Evolutionary conservation across 92 coral and sea anemone genomes (phyloP), one percentile per base, ranked within the genome.

Genomic region (Heliopora coerulea): DNA sequence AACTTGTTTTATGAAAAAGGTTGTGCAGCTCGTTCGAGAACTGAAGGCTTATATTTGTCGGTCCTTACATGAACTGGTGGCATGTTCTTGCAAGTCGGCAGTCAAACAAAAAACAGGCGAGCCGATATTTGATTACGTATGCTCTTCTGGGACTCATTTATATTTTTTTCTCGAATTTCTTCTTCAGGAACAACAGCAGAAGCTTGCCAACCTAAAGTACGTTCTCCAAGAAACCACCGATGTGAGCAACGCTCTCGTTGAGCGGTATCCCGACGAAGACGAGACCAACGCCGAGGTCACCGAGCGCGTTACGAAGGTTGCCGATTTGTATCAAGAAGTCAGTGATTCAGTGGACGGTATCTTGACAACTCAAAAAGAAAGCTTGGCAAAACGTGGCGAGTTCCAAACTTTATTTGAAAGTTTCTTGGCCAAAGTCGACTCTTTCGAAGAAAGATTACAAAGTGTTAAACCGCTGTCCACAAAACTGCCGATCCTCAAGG

Each of bases 341-440:
- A 54, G 54, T 44, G 63, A 52, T 34, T 25, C 54, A 10, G 28
- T 70, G 9, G 77, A 50, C 44, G 77, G 63, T 14, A 63, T 25
- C 3, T 10, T 70, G 50, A 54, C n/a, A 12, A 23, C 62, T 0
- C 46, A 50, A 39, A 70, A 70, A 54, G 77, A 70, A 20, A 70
- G 57, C 28, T 34, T 70, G 58, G 77, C 77, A 23, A 70, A 70
- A 54, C 77, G 54, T 70, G 77, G 77, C 56, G 77, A 70, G 34
- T 70, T 70, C 42, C 27, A 52, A 34, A 54, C 77, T 13, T 54
- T 70, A 58, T 31, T 70, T 12, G 77, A 70, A 30, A 54, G 77
- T 49, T 70, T 70, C 42, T 39, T 31, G 8, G 62, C 14, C 17
- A 70, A 70, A 28, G 41, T 70, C 19, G 77, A 50, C 37, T 70